phyloP scores from a whole-genome alignment of 2,113 vertebrate genomes.

The Notarius lentiginosus region DNA sequence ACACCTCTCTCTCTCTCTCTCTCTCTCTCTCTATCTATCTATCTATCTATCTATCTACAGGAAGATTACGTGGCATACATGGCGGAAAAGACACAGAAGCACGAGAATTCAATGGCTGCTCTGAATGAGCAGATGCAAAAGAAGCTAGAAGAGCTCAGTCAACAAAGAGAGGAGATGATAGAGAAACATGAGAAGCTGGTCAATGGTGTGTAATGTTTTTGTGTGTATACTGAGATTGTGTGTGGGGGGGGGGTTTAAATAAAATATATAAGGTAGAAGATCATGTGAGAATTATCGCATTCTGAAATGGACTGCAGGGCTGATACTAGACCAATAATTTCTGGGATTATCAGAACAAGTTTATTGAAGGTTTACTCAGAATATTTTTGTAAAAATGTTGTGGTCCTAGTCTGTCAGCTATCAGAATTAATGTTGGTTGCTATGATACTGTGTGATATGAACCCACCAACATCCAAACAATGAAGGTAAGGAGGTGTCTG shows the following conservation, averaged over 20 bases:
- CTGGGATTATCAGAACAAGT: neutral
- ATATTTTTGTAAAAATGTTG: neutral
- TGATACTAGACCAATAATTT: neutral
- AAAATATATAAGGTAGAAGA: neutral
- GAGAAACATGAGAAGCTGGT: slow-evolving; percentile 46
- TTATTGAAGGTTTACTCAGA: neutral
- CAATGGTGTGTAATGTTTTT: slow-evolving; percentile 43
- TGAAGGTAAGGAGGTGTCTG: neutral
- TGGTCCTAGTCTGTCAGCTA: neutral
- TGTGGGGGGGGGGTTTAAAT: neutral
- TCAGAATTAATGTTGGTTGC: neutral
- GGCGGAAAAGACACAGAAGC: slow-evolving; percentile 58
- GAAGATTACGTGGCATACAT: slow-evolving; percentile 62
- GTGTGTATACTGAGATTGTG: neutral
- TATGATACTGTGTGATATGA: neutral
- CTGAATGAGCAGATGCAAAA: slow-evolving; percentile 58
- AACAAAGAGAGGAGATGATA: slow-evolving; percentile 47
- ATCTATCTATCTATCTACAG: slow-evolving; percentile 28
- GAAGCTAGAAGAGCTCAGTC: slow-evolving; percentile 53
- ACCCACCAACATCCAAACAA: neutral
- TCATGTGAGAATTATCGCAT: neutral
- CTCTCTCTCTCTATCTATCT: neutral
- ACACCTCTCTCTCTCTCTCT: neutral
- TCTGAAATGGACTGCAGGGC: neutral
- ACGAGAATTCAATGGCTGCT: slow-evolving; percentile 47